A percentile compares a stretch with the other conserved stretches of the same genome.
Conservation (phyloP, 2,888 invertebrate genomes). For the Cheilosia vernalis region DNA sequence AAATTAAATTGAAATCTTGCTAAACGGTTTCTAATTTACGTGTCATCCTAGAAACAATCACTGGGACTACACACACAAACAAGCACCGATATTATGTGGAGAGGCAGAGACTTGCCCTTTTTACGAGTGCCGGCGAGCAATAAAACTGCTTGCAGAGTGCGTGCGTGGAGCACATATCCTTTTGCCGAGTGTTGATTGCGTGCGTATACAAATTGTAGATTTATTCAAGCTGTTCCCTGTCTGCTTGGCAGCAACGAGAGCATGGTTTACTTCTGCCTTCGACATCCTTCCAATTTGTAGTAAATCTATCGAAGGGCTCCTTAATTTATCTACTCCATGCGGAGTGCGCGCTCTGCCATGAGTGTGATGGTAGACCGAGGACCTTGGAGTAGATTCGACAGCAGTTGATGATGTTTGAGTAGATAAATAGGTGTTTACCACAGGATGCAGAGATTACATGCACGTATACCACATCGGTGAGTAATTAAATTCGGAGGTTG, state of each 20-base stretch:
- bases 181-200: slow-evolving; percentile 74
- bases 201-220: slow-evolving; percentile 75
- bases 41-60: slow-evolving; percentile 70
- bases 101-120: slow-evolving; percentile 38
- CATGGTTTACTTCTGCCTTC: slow-evolving; percentile 40
- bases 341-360: background rate
- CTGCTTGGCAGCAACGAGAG: slow-evolving; percentile 7
- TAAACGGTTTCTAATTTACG: slow-evolving; percentile 75
- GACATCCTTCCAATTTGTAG: slow-evolving; percentile 73
- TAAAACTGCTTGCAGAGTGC: slow-evolving; percentile 65
- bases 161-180: slow-evolving; percentile 68
- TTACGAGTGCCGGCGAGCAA: slow-evolving; percentile 64
- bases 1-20: slow-evolving; percentile 75
- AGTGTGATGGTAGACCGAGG: background rate
- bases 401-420: slow-evolving; percentile 60
- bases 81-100: no score
- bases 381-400: slow-evolving; percentile 9
- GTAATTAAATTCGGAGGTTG: slow-evolving; percentile 37
- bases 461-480: slow-evolving; percentile 35
- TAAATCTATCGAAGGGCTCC: slow-evolving; percentile 71
- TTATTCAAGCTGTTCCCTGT: slow-evolving; percentile 68
- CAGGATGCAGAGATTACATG: slow-evolving; percentile 69
- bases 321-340: slow-evolving; percentile 65
- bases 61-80: background rate
- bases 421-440: slow-evolving; percentile 70